Base-by-base conservation (phyloP, 2,888 invertebrate genomes). In the Pterostichus madidus region DNA sequence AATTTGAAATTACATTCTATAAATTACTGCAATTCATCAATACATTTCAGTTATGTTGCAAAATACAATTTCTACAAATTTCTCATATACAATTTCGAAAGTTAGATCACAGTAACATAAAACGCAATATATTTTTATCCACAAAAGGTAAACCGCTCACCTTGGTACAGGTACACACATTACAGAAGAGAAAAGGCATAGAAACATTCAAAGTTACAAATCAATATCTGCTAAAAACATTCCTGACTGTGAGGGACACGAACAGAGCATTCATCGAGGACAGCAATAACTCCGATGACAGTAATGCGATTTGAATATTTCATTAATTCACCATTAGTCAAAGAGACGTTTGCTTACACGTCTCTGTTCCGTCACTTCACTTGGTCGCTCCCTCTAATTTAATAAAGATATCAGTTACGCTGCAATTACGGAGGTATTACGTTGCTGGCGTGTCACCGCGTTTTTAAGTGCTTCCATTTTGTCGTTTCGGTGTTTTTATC, bases 361-460 rank as follows among this genome's bases (percentile, higher is more conserved):
- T 46, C 53, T 56, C 77, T 39, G 24, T 39, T 59, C 59, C 77
- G 24, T 17, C 44, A 49, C 15, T 11, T n/a, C 32, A 31, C 15
- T n/a, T 52, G 75, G 44, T 17, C 59, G 56, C 44, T 46, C 78
- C 44, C 78, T 32, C 35, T 77, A 77, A 77, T 77, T 52, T 56
- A 77, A 77, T 78, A 78, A 78, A 78, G 78, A 78, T 78, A 78
- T 78, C 78, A 78, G 56, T 78, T 75, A 75, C 75, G 24, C 11
- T 71, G 39, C 68, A 71, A 44, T 71, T 71, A 71, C 39, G 68
- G 32, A 39, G 11, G 39, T 71, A 71, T 71, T 71, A 44, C 68
- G 35, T 71, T 39, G 46, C 39, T 11, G 44, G 24, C 8, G 15
- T 17, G 15, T 39, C 68, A n/a, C 59, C 64, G 6, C 32, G 35